Base-by-base conservation (phyloP, 2,888 invertebrate genomes). In the Epistrophella euchroma region DNA sequence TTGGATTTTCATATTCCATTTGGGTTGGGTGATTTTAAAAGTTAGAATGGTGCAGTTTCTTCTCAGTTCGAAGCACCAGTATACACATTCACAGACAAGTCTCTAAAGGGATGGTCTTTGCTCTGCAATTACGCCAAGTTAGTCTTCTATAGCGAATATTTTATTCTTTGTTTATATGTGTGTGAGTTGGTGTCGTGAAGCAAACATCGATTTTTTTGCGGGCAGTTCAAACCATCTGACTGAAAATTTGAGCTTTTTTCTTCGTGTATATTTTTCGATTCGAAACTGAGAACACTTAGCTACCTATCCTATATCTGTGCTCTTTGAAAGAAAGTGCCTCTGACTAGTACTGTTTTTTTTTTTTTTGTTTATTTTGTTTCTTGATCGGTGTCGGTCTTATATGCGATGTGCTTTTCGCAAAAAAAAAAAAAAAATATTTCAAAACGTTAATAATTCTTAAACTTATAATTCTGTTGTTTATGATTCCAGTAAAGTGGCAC, bases 121-220 rank as follows among this genome's bases (percentile, higher is more conserved):
- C 68, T 50, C 37, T 76, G 45, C 76, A 60, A 76, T 81, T 85
- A 74, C 35, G 62, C 52, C 75, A 50, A 58, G 52, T 35, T 22
- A 60, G 25, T 62, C 25, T 47, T 17, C 45, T 47, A 66, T 19
- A 52, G 72, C 56, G 17, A 71, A 70, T 62, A 47, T 56, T 50
- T 22, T 72, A 17, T 19, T 25, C 60, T n/a, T 25, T 62, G 37
- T 25, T 72, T 11, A 19, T 71, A 40, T 68, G 43, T 55, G 78
- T 78, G 37, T 15, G 50, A 50, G 64, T 60, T 60, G 43, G 43
- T 62, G 43, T 45, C 47, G 32, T 47, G 66, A 45, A 64, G 40
- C 66, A 68, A 50, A 40, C 58, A 86, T 86, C 71, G 86, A 86
- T 86, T 86, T 86, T 37, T 86, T 82, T 78, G 64, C 82, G 77